These are phyloP conservation scores for Eulimnadia texana DNA, from an alignment of 1,140 invertebrate species.

Conservation along the genomic window DNA sequence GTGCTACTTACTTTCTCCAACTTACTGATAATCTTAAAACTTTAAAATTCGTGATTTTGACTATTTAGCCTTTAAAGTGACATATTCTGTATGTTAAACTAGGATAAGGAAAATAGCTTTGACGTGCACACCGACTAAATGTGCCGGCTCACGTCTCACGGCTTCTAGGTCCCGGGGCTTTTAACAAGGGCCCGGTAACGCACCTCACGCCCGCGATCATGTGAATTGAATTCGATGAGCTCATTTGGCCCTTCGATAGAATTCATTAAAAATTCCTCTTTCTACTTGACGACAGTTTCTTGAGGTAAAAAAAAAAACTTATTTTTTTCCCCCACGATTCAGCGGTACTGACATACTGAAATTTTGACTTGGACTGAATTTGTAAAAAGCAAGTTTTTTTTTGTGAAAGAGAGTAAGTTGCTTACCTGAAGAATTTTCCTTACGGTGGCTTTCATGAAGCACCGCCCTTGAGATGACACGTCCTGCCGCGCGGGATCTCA, in stretches of 20 bases:
- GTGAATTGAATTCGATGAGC: background rate
- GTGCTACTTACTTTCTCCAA: too few relatives aligned
- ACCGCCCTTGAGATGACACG: background rate
- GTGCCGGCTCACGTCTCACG: background rate
- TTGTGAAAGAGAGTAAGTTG: background rate
- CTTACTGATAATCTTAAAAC: too few relatives aligned
- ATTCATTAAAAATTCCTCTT: too few relatives aligned
- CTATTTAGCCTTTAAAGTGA: too few relatives aligned
- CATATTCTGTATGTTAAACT: background rate
- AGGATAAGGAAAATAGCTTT: background rate
- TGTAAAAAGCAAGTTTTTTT: too few relatives aligned
- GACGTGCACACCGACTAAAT: background rate
- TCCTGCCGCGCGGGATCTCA: background rate
- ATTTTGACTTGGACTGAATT: too few relatives aligned
- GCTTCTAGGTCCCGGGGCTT: background rate
- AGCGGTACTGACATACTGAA: too few relatives aligned
- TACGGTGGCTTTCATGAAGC: background rate
- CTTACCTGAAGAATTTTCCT: background rate
- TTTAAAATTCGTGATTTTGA: too few relatives aligned
- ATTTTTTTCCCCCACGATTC: too few relatives aligned
- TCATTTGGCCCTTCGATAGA: too few relatives aligned
- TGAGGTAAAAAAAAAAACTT: too few relatives aligned
- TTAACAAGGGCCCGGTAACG: background rate
- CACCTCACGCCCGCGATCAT: background rate
- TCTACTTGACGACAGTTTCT: background rate